phyloP scores from a whole-genome alignment of 2,113 vertebrate species.

The Thamnophis sirtalis region DNA sequence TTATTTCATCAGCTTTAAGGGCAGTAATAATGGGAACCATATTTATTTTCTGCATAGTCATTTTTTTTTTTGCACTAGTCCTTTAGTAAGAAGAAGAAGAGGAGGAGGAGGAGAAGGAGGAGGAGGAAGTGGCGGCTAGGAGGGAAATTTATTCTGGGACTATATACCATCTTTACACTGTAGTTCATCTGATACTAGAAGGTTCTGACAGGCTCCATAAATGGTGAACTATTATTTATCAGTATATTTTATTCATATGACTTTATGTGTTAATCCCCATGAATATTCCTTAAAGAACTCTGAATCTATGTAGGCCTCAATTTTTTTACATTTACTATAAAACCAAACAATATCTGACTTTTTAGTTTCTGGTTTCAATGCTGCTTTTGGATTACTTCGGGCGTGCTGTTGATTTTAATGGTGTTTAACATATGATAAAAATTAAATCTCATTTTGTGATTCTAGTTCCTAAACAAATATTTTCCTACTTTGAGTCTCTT shows the following conservation, averaged over 20 bases:
- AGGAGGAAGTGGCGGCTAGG: too few species aligned
- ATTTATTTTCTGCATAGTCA: neutral
- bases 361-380: neutral
- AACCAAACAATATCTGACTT: neutral
- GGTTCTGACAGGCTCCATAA: neutral
- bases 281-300: neutral
- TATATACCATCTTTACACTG: neutral
- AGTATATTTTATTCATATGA: neutral
- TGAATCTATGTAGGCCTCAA: neutral
- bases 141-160: neutral
- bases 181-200: neutral
- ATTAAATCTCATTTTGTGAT: neutral
- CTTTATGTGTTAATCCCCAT: neutral
- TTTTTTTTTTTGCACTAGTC: neutral
- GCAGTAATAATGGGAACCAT: neutral
- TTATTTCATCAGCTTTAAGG: neutral
- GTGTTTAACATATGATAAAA: neutral
- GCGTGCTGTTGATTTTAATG: neutral
- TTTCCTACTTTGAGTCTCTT: neutral
- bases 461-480: neutral
- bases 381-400: neutral
- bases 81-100: neutral
- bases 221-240: neutral
- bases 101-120: too few species aligned
- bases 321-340: neutral